A percentile compares a stretch with the other conserved stretches of the same genome.
phyloP scores from a whole-genome alignment of 2,113 vertebrate genomes.

The Pygathrix nemaeus region DNA sequence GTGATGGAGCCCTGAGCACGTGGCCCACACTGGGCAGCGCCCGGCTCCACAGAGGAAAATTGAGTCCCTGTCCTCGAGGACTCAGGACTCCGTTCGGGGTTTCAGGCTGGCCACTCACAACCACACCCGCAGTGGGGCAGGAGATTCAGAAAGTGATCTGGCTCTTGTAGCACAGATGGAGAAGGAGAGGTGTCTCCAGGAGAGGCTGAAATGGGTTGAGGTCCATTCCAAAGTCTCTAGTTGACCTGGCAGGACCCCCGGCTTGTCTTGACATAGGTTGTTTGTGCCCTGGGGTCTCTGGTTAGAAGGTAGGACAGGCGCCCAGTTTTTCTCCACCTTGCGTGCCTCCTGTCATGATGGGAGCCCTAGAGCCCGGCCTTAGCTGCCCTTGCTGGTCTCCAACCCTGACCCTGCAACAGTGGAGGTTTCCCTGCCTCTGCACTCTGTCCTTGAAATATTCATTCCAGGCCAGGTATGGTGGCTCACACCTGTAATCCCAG shows the following conservation, averaged over 20 bases:
- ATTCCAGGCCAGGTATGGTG: no score
- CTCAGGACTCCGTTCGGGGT: not conserved
- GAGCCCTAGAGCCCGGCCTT: no score
- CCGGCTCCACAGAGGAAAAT: not conserved
- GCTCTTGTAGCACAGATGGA: not conserved
- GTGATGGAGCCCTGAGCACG: not conserved
- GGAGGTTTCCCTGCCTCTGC: not conserved
- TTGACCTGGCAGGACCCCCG: not conserved
- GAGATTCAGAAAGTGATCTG: not conserved
- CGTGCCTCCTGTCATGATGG: not conserved
- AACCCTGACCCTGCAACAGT: not conserved
- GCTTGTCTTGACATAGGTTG: not conserved
- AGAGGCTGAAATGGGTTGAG: no score
- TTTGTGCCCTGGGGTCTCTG: not conserved
- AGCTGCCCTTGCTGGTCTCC: not conserved
- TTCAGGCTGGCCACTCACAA: not conserved
- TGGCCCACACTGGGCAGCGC: fast-evolving
- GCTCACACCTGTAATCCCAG: not conserved
- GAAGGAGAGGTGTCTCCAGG: not conserved
- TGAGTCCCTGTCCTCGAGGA: fast-evolving
- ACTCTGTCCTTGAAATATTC: no score
- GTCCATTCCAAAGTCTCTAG: not conserved
- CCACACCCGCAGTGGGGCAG: fast-evolving
- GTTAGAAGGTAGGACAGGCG: not conserved
- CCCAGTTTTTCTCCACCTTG: not conserved